These are phyloP conservation scores for Baccha elongata DNA, from an alignment of 2,888 invertebrate species.

Conservation along the genomic window DNA sequence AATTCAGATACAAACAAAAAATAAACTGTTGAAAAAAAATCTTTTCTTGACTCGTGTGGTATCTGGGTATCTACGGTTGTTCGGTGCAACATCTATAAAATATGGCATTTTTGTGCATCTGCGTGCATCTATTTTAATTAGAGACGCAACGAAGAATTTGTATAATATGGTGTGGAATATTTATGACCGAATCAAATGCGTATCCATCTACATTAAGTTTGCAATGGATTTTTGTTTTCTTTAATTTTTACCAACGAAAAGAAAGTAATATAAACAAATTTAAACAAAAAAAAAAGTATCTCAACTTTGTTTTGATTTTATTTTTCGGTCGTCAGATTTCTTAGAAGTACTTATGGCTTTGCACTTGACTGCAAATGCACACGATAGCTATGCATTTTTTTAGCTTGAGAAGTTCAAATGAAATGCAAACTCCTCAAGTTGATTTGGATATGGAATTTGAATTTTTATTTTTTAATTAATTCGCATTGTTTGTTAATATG, in stretches of 20 bases:
- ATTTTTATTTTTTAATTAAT: slow-evolving; percentile 20
- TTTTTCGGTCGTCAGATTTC: background rate
- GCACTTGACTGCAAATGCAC: slow-evolving; percentile 37
- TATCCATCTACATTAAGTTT: slow-evolving; percentile 5
- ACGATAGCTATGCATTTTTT: slow-evolving; percentile 15
- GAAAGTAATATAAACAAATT: slow-evolving; percentile 23
- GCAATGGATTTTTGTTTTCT: background rate
- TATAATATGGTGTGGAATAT: slow-evolving; percentile 28
- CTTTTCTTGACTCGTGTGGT: background rate
- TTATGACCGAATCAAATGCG: slow-evolving; percentile 32
- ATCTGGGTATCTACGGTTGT: slow-evolving; percentile 36
- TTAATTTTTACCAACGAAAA: slow-evolving; percentile 4
- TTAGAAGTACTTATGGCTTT: slow-evolving; percentile 1
- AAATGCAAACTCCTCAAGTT: slow-evolving; percentile 3
- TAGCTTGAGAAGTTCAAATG: background rate
- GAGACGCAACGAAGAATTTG: slow-evolving; percentile 14
- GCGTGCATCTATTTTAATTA: slow-evolving; percentile 42
- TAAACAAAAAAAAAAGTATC: slow-evolving; percentile 6
- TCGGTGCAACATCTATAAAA: slow-evolving; percentile 12
- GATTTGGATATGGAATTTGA: slow-evolving; percentile 12
- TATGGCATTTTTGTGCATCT: slow-evolving; percentile 37
- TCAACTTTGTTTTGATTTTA: background rate
- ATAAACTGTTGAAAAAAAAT: slow-evolving; percentile 11
- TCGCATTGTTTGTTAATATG: slow-evolving; percentile 8
- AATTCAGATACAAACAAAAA: background rate